Conservation (phyloP, 2,113 vertebrate genomes). For the Neomonachus schauinslandi region DNA sequence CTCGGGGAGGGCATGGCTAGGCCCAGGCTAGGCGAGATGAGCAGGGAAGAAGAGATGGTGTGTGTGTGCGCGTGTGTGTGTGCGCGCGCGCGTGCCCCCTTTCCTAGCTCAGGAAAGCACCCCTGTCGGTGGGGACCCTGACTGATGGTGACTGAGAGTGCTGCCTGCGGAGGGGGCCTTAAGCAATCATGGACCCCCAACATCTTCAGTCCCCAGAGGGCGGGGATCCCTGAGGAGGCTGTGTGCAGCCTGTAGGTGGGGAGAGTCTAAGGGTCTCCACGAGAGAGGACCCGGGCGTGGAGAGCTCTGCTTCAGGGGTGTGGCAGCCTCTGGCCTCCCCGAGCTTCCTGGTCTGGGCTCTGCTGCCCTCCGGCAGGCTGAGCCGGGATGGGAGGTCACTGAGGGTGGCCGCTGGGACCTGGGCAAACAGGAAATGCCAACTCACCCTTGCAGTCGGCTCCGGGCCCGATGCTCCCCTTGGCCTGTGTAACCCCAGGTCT, state of each 20-base stretch:
- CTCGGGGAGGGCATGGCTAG: too few relatives aligned
- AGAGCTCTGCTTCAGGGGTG: background rate
- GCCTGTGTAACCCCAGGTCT: background rate
- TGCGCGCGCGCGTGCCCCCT: fast-evolving
- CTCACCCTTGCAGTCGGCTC: background rate
- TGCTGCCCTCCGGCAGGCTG: background rate
- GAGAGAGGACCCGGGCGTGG: background rate
- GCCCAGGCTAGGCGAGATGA: background rate
- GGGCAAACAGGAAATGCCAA: slow-evolving; percentile 30
- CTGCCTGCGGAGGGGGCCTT: background rate
- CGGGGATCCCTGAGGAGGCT: background rate
- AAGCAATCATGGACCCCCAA: background rate
- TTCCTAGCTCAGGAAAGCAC: background rate
- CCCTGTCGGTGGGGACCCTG: background rate
- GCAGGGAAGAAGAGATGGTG: too few relatives aligned
- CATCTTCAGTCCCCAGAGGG: background rate
- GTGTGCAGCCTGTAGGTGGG: background rate
- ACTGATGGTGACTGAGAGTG: background rate
- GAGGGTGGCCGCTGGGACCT: background rate
- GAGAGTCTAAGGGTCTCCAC: background rate
- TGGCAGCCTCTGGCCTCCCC: background rate
- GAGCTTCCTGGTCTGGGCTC: background rate
- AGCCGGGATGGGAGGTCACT: background rate
- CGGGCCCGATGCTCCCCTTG: background rate
- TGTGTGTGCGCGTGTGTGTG: too few relatives aligned